Evolutionary conservation across 2,888 invertebrate genomes (phyloP).

Genomic region (Latrodectus hesperus): DNA sequence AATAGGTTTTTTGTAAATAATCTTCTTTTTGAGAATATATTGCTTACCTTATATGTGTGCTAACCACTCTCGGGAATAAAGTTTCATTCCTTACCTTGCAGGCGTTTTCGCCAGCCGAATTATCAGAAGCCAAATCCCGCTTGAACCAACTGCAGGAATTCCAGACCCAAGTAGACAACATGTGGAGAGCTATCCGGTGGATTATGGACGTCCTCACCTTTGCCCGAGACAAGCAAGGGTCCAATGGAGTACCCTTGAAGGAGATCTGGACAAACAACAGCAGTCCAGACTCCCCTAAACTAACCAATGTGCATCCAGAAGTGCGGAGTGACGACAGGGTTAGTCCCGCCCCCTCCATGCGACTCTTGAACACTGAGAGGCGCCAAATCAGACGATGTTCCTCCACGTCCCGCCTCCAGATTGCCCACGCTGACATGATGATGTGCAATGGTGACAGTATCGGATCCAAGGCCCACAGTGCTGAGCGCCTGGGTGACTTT

Average conservation of each 20-base stretch:
- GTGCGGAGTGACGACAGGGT: background rate
- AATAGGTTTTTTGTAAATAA: too few species aligned
- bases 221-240: conserved; percentile 84
- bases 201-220: conserved; percentile 95
- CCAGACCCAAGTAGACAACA: conserved; percentile 87
- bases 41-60: too few species aligned
- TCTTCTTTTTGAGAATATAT: too few species aligned
- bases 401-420: conserved; percentile 62
- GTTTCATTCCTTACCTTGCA: conserved; percentile 71
- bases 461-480: conserved; percentile 41
- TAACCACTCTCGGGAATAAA: too few species aligned
- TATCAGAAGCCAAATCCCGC: conserved; percentile 89
- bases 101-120: conserved; percentile 92
- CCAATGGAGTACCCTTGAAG: conserved; percentile 75
- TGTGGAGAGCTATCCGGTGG: conserved; percentile 97
- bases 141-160: conserved; percentile 87
- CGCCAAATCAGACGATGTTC: conserved; percentile 66
- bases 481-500: conserved; percentile 34
- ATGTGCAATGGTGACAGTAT: conserved; percentile 13
- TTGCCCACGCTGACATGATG: conserved; percentile 13
- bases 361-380: background rate
- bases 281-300: conserved; percentile 48
- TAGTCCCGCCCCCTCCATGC: conserved; percentile 12
- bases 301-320: conserved; percentile 10
- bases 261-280: conserved; percentile 71